Evolutionary conservation across 2,888 invertebrate genomes (phyloP), one percentile per base, ranked within the genome.

Genomic region (Cryptocephalus primarius): DNA sequence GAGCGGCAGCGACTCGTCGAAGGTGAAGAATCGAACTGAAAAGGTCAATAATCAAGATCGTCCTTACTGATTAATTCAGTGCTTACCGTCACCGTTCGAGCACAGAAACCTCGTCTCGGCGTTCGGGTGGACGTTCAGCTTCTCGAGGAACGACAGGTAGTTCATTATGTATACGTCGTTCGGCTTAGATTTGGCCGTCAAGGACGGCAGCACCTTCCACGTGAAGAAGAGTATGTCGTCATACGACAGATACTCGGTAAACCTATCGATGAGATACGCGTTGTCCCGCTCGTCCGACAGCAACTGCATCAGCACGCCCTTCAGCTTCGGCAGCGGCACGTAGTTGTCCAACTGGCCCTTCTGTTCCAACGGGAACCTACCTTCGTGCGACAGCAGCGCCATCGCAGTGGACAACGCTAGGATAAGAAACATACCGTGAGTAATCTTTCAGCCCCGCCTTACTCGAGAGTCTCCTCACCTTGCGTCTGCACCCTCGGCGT

Each of bases 161-260:
- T 68, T 68, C 57, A 64, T 56, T 22, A 69, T 67, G 46, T 69
- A 70, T 9, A 61, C 48, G 47, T 69, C 67, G 50, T 62, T 67
- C 14, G 69, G 75, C 52, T 76, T 75, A 11, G 72, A 68, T 60
- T 77, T 79, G 32, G 77, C 77, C 42, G 75, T 82, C 63, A 75
- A 68, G 57, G 70, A 67, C 10, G 76, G 75, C 57, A 83, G 61
- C 45, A 76, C 62, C 63, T 78, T 78, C 72, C 89, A 83, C 1
- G 82, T 79, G 62, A 81, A 78, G 62, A 81, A 85, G 50, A 88
- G 72, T 12, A 89, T 78, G 65, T 92, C 91, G 54, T 82, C 77
- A 64, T 82, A 85, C 47, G 78, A 75, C 0, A 83, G 72, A 64
- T 83, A 86, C 67, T 88, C 86, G 61, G 85, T 82, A 62, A 87